Percentiles rank a stretch among this genome's conserved stretches.
These are phyloP conservation scores for Peucedramus taeniatus DNA, from an alignment of 2,113 vertebrate genomes.

Conservation along the genomic window DNA sequence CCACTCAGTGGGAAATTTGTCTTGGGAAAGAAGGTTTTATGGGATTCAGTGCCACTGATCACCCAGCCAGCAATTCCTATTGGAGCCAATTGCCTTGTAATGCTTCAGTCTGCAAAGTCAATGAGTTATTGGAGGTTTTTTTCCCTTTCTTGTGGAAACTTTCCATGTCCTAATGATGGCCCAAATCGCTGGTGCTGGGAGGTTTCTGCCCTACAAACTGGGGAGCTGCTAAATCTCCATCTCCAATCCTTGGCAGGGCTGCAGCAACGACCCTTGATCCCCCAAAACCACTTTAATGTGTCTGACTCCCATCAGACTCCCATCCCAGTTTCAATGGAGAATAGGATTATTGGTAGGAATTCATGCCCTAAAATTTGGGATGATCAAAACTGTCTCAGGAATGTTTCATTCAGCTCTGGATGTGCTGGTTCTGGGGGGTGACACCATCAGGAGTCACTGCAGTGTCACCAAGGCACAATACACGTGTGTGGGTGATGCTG, in stretches of 20 bases:
- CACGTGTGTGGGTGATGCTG: neutral
- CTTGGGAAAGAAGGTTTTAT: neutral
- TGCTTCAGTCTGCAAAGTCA: neutral
- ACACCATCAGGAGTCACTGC: neutral
- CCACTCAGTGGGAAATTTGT: neutral
- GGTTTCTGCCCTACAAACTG: rapidly evolving
- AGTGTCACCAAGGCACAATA: no score
- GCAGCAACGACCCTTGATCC: no score
- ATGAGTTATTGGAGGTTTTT: rapidly evolving
- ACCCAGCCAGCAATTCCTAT: neutral
- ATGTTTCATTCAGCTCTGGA: neutral
- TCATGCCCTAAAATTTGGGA: neutral
- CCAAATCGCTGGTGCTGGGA: rapidly evolving
- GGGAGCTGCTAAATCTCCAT: neutral
- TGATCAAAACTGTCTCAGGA: rapidly evolving
- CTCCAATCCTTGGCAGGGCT: neutral
- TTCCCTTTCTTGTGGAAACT: neutral
- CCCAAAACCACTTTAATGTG: rapidly evolving
- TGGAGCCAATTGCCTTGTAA: rapidly evolving
- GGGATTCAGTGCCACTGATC: neutral
- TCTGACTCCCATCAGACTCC: neutral
- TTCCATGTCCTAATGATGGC: neutral
- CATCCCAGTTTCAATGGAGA: neutral
- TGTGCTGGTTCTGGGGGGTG: neutral
- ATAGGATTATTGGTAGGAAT: rapidly evolving